Conservation (phyloP, 2,888 invertebrate species). For the Agrotis puta region DNA sequence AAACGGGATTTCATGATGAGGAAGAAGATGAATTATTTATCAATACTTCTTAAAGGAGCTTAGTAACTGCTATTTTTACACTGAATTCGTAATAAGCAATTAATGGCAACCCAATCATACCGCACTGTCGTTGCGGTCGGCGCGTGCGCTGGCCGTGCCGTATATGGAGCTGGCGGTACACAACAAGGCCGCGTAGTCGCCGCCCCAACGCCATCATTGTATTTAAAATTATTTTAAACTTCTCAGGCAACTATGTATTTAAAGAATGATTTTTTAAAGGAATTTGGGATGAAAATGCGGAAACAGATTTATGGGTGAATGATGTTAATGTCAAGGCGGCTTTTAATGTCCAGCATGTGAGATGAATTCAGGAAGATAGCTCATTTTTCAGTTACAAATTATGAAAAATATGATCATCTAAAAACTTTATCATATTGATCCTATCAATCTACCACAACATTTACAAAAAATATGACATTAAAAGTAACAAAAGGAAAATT, state of each 20-base stretch:
- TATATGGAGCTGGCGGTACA: slow-evolving; percentile 77
- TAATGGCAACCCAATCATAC: slow-evolving; percentile 44
- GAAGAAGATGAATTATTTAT: slow-evolving; percentile 5
- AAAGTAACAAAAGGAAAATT: neutral
- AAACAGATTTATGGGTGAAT: slow-evolving; percentile 3
- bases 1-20: neutral
- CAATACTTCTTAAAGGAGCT: neutral
- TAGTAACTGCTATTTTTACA: slow-evolving; percentile 22
- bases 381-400: neutral
- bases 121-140: slow-evolving; percentile 55
- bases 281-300: slow-evolving; percentile 25
- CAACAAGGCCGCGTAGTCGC: slow-evolving; percentile 81
- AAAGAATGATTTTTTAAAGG: slow-evolving; percentile 4
- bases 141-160: slow-evolving; percentile 68
- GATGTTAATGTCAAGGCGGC: slow-evolving; percentile 3
- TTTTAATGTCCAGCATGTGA: neutral
- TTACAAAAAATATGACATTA: neutral
- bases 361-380: neutral
- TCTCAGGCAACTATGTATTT: slow-evolving; percentile 12
- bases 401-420: too few relatives aligned
- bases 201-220: slow-evolving; percentile 64
- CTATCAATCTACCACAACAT: neutral
- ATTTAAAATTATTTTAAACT: slow-evolving; percentile 60
- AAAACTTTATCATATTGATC: neutral
- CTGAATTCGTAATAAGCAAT: slow-evolving; percentile 32